Base-by-base conservation (phyloP, 2,797 vertebrate genomes). In the Mionectes olivaceus region DNA sequence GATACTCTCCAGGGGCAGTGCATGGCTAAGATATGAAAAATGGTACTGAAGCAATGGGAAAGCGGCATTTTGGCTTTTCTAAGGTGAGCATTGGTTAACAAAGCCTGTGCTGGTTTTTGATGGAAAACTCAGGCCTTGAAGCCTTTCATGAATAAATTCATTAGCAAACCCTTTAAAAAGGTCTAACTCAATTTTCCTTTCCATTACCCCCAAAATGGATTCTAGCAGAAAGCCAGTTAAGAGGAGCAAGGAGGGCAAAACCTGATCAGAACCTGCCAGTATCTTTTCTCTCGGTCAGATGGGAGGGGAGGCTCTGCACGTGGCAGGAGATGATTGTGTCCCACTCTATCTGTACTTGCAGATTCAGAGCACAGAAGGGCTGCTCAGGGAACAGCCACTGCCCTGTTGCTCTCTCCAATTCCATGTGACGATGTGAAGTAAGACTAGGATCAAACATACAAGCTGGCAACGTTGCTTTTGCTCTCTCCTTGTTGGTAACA, bases 131-230 rank as follows among this genome's bases (percentile, higher is more conserved):
- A 4, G 37, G 50, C 56, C 70, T 93, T 70, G 63, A 80, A 95
- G 77, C 67, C 50, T 91, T 91, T 94, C 80, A 90, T 88, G 63
- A 95, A 95, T 94, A 96, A 96, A 94, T 94, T 95, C 59, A 90
- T 94, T 96, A 96, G 63, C 77, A 96, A 94, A 71, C 68, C 56
- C 33, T 92, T 96, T 76, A 89, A 93, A 88, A 92, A 93, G 70
- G 33, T 80, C 91, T 87, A 90, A 94, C 60, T 96, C 83, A 84
- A 91, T 96, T 96, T 97, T 96, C 94, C 70, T 95, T 94, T 83
- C 85, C 87, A 94, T 94, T 95, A 79, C 91, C 33, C 70, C 55
- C 41, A 70, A 70, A 96, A 86, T 56, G 21, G 74, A 87, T 90
- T 94, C 87, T 90, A 88, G 85, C 52, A 93, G 56, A 90, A 93